Evolutionary conservation across 2,888 invertebrate genomes (phyloP).

Genomic region (Lydus trimaculatus): DNA sequence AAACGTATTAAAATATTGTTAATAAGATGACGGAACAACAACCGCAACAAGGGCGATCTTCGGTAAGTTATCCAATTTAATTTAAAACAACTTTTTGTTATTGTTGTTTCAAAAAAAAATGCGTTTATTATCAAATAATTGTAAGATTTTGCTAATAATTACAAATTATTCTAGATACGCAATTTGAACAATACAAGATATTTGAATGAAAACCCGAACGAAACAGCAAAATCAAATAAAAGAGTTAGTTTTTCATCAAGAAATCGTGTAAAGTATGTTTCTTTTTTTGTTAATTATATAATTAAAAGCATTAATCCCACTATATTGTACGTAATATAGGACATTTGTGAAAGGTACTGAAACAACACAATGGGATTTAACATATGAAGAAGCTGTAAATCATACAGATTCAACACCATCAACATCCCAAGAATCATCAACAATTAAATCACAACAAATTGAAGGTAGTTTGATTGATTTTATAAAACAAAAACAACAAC

Average conservation of each 20-base stretch:
- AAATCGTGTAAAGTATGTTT: background rate
- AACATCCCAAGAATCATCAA: background rate
- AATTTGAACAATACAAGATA: background rate
- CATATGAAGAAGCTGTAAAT: conserved; percentile 49
- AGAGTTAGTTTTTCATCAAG: background rate
- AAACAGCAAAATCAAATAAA: background rate
- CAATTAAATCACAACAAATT: background rate
- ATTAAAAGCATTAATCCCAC: background rate
- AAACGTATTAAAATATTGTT: too few species aligned
- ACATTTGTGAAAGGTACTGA: conserved; percentile 50
- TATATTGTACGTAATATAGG: conserved; percentile 36
- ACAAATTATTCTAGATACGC: background rate
- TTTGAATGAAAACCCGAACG: background rate
- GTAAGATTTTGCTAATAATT: too few species aligned
- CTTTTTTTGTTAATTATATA: background rate
- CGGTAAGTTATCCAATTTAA: too few species aligned
- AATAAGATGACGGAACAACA: too few species aligned
- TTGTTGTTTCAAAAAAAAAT: too few species aligned
- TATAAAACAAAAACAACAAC: background rate
- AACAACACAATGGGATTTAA: conserved; percentile 51
- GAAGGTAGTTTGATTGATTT: background rate
- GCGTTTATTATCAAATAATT: too few species aligned
- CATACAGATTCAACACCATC: conserved; percentile 29
- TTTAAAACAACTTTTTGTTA: too few species aligned
- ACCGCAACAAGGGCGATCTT: too few species aligned